These are phyloP conservation scores for Helleia helle DNA, from an alignment of 2,888 invertebrate genomes.

Conservation along the genomic window DNA sequence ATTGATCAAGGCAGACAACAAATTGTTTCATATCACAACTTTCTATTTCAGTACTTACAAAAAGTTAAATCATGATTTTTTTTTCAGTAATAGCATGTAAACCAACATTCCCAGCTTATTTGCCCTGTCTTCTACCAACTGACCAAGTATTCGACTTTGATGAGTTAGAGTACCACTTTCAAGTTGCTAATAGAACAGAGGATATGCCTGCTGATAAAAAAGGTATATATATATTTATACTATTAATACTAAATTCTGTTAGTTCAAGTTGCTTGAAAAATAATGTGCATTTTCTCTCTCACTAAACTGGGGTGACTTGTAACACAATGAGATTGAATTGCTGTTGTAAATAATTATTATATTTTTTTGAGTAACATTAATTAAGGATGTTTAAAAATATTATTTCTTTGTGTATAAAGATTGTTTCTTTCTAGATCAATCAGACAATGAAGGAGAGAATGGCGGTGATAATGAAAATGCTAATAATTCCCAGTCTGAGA, in stretches of 20 bases:
- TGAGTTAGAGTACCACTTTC: slow-evolving; percentile 83
- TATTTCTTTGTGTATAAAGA: too few relatives aligned
- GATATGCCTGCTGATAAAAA: slow-evolving; percentile 74
- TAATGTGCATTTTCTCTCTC: too few relatives aligned
- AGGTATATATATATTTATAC: slow-evolving; percentile 31
- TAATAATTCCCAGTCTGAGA: slow-evolving; percentile 56
- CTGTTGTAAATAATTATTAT: too few relatives aligned
- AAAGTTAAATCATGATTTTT: slow-evolving; percentile 8
- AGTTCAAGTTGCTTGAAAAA: too few relatives aligned
- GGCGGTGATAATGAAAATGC: slow-evolving; percentile 54
- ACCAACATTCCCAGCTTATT: slow-evolving; percentile 86
- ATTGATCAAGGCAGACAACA: too few relatives aligned
- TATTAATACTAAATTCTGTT: not conserved
- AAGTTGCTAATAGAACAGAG: slow-evolving; percentile 77
- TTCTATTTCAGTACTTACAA: too few relatives aligned
- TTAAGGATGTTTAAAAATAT: too few relatives aligned
- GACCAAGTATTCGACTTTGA: slow-evolving; percentile 97
- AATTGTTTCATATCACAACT: too few relatives aligned
- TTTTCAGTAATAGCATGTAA: slow-evolving; percentile 90
- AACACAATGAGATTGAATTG: too few relatives aligned
- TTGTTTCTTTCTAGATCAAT: slow-evolving; percentile 42
- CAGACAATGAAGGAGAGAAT: slow-evolving; percentile 64
- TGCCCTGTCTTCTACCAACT: slow-evolving; percentile 89
- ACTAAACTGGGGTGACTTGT: too few relatives aligned
- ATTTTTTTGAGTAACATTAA: too few relatives aligned